These are phyloP conservation scores for Bovichtus variegatus DNA, from an alignment of 2,797 vertebrate genomes.

Conservation along the genomic window DNA sequence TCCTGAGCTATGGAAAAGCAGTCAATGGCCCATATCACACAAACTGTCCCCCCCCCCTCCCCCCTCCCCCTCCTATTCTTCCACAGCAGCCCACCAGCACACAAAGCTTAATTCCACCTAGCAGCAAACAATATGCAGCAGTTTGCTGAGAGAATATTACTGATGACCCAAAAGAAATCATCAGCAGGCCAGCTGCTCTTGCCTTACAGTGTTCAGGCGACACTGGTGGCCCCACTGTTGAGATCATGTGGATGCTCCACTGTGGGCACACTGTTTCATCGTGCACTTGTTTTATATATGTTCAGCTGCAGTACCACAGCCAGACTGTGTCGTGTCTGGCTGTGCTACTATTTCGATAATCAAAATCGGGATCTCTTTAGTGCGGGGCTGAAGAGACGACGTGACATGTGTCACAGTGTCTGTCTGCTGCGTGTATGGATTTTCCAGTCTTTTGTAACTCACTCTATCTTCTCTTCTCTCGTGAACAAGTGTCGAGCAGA, in stretches of 20 bases:
- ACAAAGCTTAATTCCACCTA: slow-evolving; percentile 83
- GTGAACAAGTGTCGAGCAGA: slow-evolving; percentile 28
- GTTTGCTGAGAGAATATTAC: slow-evolving; percentile 80
- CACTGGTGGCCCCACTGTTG: background rate
- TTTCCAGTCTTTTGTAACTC: slow-evolving; percentile 39
- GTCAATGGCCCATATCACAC: slow-evolving; percentile 87
- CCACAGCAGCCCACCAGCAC: slow-evolving; percentile 72
- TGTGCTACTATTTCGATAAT: slow-evolving; percentile 31
- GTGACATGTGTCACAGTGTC: slow-evolving; percentile 23
- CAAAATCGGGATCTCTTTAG: slow-evolving; percentile 21
- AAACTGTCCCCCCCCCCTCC: slow-evolving; percentile 66
- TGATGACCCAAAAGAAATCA: slow-evolving; percentile 77
- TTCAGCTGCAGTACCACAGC: slow-evolving; percentile 7
- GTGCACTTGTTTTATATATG: background rate
- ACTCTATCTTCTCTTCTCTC: slow-evolving; percentile 21
- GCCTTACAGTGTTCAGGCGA: slow-evolving; percentile 16
- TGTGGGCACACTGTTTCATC: background rate
- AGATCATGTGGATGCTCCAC: slow-evolving; percentile 19
- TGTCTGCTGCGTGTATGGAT: slow-evolving; percentile 15
- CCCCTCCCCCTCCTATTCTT: slow-evolving; percentile 21
- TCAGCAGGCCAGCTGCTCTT: slow-evolving; percentile 36
- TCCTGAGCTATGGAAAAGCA: slow-evolving; percentile 86
- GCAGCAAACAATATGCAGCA: slow-evolving; percentile 81
- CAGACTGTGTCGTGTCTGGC: slow-evolving; percentile 24
- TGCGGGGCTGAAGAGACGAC: background rate